These are phyloP conservation scores for Capromys pilorides DNA, from an alignment of 2,797 vertebrate genomes.

Conservation along the genomic window DNA sequence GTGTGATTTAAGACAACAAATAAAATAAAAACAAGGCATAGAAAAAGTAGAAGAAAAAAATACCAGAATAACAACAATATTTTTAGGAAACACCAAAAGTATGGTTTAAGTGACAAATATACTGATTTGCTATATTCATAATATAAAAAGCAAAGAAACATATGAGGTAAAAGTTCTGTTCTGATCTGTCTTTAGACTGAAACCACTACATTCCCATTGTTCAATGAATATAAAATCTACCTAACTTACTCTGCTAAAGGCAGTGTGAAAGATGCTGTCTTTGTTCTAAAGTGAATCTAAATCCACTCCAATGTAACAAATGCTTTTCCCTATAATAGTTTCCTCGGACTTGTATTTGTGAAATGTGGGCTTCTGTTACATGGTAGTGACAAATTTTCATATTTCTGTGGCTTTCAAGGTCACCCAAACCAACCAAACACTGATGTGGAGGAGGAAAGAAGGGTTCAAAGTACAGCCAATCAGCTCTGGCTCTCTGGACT, in stretches of 20 bases:
- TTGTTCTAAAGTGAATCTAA: neutral
- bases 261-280: neutral
- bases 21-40: constrained; percentile 23
- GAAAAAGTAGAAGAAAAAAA: neutral
- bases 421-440: neutral
- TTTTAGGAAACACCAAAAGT: constrained; percentile 39
- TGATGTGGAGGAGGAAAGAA: neutral
- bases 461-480: neutral
- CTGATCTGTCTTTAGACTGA: constrained; percentile 44
- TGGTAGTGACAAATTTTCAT: neutral
- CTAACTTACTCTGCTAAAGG: constrained; percentile 2
- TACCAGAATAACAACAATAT: neutral
- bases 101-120: constrained; percentile 29
- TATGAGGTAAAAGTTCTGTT: constrained; percentile 28
- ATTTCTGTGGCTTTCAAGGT: neutral
- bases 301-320: neutral
- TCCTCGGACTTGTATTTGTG: neutral
- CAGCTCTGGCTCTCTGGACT: neutral
- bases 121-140: neutral
- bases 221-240: constrained; percentile 4
- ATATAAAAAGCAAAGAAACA: constrained; percentile 8
- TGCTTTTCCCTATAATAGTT: neutral
- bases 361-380: neutral
- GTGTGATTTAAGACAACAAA: neutral
- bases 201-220: constrained; percentile 31